Evolutionary conservation across 2,113 vertebrate genomes (phyloP), one percentile per base, ranked within the genome.

Genomic region (Nothocercus julius): DNA sequence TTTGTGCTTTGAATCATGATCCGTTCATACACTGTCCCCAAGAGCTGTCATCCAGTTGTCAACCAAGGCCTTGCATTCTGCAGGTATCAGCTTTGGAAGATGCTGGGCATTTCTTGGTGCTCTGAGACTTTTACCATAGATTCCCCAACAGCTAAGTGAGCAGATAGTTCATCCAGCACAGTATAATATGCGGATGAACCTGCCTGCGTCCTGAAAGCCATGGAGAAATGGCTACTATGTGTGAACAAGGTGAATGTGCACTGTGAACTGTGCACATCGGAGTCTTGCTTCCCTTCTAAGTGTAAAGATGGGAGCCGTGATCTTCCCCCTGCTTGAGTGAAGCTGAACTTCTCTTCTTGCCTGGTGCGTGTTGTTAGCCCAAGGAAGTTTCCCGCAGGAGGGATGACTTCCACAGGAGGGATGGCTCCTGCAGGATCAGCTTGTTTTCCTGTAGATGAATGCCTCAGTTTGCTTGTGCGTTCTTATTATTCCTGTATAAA

Each of bases 81-180:
- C n/a, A n/a, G 13, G 51, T 72, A 49, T 64, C 58, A 86, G 0
- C 27, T 88, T 70, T 0, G 42, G 70, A 42, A 73, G 12, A 19
- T 74, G 20, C 17, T 59, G 32, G 11, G 27, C 28, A 3, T 25
- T 42, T 22, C 13, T 75, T 34, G 78, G 27, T 63, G 42, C 59
- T 40, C 45, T 81, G 47, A 20, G 74, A 30, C 51, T 85, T 83
- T 56, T 58, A 62, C 67, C 34, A 38, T 64, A 42, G 21, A 11
- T 75, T 75, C 16, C 32, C 64, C 38, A 45, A 30, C 19, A 64
- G 45, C 2, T 8, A 30, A 7, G 18, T 56, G n/a, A 72, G 14
- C 34, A 75, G 64, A 4, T 82, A 0, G 7, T 59, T 85, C 70
- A 44, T 42, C 0, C 1, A 30, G 62, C 22, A 27, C 4, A 2